A percentile compares a stretch with the other conserved stretches of the same genome.
phyloP scores from a whole-genome alignment of 2,888 invertebrate species.

The Sussaba pulchella region DNA sequence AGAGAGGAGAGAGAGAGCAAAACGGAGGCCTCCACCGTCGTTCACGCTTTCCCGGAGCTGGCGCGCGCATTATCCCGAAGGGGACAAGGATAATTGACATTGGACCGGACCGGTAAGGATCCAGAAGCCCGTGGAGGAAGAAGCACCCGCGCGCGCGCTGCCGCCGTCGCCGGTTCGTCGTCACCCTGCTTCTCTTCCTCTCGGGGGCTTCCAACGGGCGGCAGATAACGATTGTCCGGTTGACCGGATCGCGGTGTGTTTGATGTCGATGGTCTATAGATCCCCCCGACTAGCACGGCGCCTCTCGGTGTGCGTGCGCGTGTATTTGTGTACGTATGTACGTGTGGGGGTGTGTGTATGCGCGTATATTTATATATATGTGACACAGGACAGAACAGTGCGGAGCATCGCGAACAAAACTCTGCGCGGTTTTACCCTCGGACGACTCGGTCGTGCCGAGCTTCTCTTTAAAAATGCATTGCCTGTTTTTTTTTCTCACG shows the following conservation, averaged over 20 bases:
- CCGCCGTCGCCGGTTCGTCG: slow-evolving; percentile 41
- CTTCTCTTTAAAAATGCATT: background rate
- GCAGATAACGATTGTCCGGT: slow-evolving; percentile 81
- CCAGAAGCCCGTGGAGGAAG: slow-evolving; percentile 63
- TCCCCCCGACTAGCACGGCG: slow-evolving; percentile 23
- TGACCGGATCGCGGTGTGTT: slow-evolving; percentile 76
- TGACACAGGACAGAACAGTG: background rate
- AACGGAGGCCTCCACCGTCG: slow-evolving; percentile 39
- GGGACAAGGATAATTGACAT: slow-evolving; percentile 72
- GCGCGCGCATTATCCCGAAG: slow-evolving; percentile 65
- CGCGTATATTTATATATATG: too few relatives aligned
- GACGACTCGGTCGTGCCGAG: background rate
- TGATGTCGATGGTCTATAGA: slow-evolving; percentile 70
- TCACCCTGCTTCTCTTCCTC: slow-evolving; percentile 37
- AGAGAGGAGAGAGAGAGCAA: too few relatives aligned
- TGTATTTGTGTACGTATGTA: too few relatives aligned
- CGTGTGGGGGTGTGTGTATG: background rate
- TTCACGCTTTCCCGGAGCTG: slow-evolving; percentile 62
- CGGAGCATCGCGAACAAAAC: slow-evolving; percentile 5
- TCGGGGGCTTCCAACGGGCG: slow-evolving; percentile 50
- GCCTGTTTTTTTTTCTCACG: background rate
- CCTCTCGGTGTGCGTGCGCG: slow-evolving; percentile 28
- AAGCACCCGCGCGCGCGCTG: slow-evolving; percentile 69
- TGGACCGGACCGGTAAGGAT: slow-evolving; percentile 55
- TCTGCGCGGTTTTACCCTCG: background rate